Conservation (phyloP, 1,140 invertebrate genomes). For the Bombus ignitus region DNA sequence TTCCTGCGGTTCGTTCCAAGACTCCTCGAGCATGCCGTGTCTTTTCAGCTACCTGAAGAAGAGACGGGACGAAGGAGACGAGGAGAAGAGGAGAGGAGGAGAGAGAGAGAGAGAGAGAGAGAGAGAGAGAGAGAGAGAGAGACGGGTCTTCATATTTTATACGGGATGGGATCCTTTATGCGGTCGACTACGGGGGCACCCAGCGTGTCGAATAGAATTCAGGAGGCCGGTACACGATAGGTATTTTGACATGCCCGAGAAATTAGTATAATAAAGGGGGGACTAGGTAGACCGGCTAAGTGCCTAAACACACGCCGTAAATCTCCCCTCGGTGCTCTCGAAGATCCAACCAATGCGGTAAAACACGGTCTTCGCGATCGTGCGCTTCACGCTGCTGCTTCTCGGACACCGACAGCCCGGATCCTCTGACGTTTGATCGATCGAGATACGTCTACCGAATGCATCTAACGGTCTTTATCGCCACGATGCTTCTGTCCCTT, state of each 20-base stretch:
- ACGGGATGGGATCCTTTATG: conserved; percentile 74
- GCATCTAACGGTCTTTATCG: conserved; percentile 73
- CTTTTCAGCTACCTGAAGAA: conserved; percentile 72
- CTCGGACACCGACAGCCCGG: conserved; percentile 21
- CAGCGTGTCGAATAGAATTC: conserved; percentile 78
- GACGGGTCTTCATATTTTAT: conserved; percentile 75
- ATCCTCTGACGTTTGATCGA: conserved; percentile 72
- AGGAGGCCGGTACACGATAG: conserved; percentile 69
- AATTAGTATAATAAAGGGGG: conserved; percentile 83
- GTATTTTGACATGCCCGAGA: conserved; percentile 81
- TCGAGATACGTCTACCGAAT: conserved; percentile 57
- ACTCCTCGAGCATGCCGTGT: conserved; percentile 42
- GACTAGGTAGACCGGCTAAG: conserved; percentile 69
- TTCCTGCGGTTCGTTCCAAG: conserved; percentile 55
- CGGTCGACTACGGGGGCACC: conserved; percentile 74
- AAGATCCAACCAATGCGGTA: conserved; percentile 20
- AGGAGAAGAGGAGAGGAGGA: background rate
- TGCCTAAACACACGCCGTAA: conserved; percentile 81
- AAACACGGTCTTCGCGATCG: conserved; percentile 13
- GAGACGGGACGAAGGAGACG: background rate
- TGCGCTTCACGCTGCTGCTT: background rate
- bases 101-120: background rate
- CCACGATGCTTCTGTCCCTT: conserved; percentile 37
- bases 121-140: too few relatives aligned
- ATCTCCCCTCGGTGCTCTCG: conserved; percentile 67